These are phyloP conservation scores for Poecilia gillii DNA, from an alignment of 2,797 vertebrate genomes.

Conservation along the genomic window DNA sequence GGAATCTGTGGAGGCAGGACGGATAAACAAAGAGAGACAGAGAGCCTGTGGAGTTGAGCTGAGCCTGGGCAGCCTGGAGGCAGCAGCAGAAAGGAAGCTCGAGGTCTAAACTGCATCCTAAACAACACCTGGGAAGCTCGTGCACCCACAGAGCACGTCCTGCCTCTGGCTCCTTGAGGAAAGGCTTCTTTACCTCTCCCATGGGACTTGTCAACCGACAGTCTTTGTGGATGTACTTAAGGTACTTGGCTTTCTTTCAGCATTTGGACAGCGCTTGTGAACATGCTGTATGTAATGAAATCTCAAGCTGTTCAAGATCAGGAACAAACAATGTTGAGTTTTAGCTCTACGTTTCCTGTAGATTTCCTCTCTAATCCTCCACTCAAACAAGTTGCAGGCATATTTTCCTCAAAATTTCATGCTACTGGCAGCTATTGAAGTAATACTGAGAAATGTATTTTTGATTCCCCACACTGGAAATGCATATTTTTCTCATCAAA, in stretches of 20 bases:
- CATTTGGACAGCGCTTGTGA: conserved; percentile 38
- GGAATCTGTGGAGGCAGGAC: conserved; percentile 42
- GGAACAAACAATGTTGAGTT: conserved; percentile 48
- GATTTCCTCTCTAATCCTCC: conserved; percentile 59
- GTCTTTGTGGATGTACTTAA: conserved; percentile 20
- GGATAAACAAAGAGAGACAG: conserved; percentile 58
- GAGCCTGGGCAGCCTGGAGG: conserved; percentile 51
- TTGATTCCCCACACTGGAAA: conserved; percentile 3
- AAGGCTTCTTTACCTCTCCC: conserved; percentile 8
- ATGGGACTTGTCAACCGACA: conserved; percentile 23
- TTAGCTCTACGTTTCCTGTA: conserved; percentile 42
- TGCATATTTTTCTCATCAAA: background rate
- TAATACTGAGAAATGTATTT: conserved; percentile 17
- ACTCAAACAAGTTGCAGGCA: conserved; percentile 26
- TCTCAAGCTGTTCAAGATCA: conserved; percentile 51
- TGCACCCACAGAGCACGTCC: conserved; percentile 35
- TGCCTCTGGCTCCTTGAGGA: conserved; percentile 34
- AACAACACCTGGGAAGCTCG: conserved; percentile 50
- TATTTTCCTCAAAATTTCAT: conserved; percentile 22
- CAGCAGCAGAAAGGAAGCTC: conserved; percentile 35
- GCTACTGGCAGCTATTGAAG: conserved; percentile 9
- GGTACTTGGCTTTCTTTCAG: conserved; percentile 25
- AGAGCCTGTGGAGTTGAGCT: conserved; percentile 20
- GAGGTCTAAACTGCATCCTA: conserved; percentile 52
- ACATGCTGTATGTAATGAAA: conserved; percentile 46